phyloP scores from a whole-genome alignment of 2,888 invertebrate species.

The Epiblema foenella region DNA sequence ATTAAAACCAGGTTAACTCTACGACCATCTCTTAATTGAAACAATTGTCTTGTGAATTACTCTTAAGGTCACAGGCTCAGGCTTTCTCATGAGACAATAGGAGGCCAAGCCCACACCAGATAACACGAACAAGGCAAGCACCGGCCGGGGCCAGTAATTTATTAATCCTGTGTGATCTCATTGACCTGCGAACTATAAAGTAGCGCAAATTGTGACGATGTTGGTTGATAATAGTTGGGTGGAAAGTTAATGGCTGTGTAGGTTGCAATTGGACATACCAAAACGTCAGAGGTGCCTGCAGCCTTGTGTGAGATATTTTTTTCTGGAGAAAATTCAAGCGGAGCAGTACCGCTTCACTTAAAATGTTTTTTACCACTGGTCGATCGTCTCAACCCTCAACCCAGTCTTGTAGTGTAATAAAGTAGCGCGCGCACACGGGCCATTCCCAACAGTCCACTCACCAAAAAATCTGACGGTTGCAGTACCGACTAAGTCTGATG shows the following conservation, averaged over 20 bases:
- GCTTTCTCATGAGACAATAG: slow-evolving; percentile 34
- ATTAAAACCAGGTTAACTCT: slow-evolving; percentile 11
- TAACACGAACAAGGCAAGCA: slow-evolving; percentile 3
- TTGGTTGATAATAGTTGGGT: not conserved
- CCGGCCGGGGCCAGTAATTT: slow-evolving; percentile 30
- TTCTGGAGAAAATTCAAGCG: not conserved
- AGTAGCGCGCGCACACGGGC: too few relatives aligned
- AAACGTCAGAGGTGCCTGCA: not conserved
- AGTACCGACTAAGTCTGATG: too few relatives aligned
- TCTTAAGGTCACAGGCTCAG: slow-evolving; percentile 16
- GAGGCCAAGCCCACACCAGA: slow-evolving; percentile 35
- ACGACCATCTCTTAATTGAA: slow-evolving; percentile 5
- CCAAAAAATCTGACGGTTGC: too few relatives aligned
- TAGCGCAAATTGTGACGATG: slow-evolving; percentile 4
- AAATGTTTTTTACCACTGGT: not conserved
- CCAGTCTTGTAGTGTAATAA: too few relatives aligned
- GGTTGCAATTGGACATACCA: not conserved
- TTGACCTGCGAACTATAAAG: slow-evolving; percentile 30
- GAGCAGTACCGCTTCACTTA: too few relatives aligned
- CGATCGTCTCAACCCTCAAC: not conserved
- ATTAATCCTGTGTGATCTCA: slow-evolving; percentile 39
- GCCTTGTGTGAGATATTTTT: not conserved
- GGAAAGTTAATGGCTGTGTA: not conserved
- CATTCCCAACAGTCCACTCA: too few relatives aligned
- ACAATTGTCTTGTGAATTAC: slow-evolving; percentile 22